Conservation (phyloP, 2,113 vertebrate species). For the Mungos mungo region DNA sequence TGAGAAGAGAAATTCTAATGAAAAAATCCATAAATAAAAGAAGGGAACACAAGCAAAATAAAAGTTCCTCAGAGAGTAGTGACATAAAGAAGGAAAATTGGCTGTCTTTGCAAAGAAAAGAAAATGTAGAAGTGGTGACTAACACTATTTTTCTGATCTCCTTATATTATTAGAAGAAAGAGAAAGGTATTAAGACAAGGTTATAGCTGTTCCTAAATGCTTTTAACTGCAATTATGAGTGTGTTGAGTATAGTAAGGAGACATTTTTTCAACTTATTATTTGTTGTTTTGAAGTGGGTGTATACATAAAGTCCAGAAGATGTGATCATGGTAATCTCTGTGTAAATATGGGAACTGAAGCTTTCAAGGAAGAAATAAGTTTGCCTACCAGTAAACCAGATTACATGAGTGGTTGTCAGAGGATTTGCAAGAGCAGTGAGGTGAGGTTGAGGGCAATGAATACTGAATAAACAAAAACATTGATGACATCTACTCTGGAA, state of each 20-base stretch:
- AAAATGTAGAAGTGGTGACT: neutral
- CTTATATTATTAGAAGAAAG: neutral
- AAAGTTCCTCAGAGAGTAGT: neutral
- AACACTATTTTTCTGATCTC: neutral
- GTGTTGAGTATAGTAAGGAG: neutral
- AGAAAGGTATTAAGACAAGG: neutral
- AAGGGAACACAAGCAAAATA: neutral
- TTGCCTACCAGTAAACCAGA: slow-evolving; percentile 56
- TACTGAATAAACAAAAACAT: slow-evolving; percentile 4
- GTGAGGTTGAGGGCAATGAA: neutral
- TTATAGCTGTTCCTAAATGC: neutral
- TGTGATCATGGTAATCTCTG: neutral
- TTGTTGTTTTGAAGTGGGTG: neutral
- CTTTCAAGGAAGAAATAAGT: slow-evolving; percentile 44
- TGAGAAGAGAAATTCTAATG: neutral
- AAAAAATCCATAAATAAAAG: neutral
- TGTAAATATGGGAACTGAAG: neutral
- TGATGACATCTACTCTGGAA: neutral
- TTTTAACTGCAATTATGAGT: neutral
- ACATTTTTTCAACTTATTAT: neutral
- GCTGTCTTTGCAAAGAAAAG: neutral
- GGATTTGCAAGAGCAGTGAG: neutral
- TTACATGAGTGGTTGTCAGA: slow-evolving; percentile 24
- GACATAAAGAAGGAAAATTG: neutral
- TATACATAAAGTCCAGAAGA: neutral